Evolutionary conservation across 2,797 vertebrate species (phyloP).

Genomic region (Aeoliscus strigatus): DNA sequence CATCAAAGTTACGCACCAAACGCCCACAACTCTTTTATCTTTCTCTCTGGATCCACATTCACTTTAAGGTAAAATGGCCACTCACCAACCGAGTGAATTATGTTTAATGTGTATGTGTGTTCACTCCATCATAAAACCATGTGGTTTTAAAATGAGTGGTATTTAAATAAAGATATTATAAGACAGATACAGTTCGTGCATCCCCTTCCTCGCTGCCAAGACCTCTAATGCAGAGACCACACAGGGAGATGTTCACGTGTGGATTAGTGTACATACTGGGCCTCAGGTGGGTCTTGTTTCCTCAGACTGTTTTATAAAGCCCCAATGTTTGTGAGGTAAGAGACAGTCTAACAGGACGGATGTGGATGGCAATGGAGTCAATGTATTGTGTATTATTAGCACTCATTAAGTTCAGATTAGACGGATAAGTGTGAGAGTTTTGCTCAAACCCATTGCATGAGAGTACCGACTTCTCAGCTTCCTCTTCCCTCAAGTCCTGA

Average conservation of each 20-base stretch:
- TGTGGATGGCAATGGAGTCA: constrained; percentile 19
- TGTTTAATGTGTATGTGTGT: too few species aligned
- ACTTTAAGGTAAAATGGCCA: too few species aligned
- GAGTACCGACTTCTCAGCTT: constrained; percentile 5
- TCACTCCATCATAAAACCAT: constrained; percentile 40
- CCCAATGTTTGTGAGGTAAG: constrained; percentile 27
- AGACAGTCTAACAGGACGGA: constrained; percentile 9
- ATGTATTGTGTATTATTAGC: neutral
- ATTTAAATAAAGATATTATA: constrained; percentile 28
- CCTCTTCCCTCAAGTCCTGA: constrained; percentile 16
- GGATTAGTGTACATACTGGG: constrained; percentile 26
- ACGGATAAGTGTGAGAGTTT: neutral
- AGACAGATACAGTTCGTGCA: constrained; percentile 36
- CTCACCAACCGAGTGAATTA: too few species aligned
- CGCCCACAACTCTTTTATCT: too few species aligned
- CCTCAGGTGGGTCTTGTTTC: constrained; percentile 28
- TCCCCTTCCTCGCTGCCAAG: constrained; percentile 30
- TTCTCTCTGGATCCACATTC: too few species aligned
- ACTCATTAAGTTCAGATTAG: constrained; percentile 3
- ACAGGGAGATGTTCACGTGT: constrained; percentile 32
- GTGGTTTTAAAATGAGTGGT: constrained; percentile 31
- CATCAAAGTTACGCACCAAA: too few species aligned
- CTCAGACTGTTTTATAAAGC: constrained; percentile 42
- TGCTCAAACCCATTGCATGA: constrained; percentile 2
- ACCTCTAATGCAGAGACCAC: constrained; percentile 49